phyloP scores from a whole-genome alignment of 2,113 vertebrate genomes.

The Deroptyus accipitrinus region DNA sequence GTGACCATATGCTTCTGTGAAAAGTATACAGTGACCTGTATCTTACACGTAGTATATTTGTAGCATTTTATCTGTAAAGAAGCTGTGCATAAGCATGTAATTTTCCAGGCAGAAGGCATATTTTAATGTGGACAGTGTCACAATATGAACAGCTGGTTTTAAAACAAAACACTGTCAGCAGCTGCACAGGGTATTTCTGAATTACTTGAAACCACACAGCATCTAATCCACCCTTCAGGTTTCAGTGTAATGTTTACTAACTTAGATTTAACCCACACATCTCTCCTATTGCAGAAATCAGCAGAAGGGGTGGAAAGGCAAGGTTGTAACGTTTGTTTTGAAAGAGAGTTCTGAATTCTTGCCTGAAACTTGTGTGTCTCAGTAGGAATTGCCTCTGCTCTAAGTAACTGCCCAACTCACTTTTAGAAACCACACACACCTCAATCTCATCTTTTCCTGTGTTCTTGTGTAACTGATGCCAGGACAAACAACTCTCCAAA shows the following conservation, averaged over 20 bases:
- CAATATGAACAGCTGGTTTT: not conserved
- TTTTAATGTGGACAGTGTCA: not conserved
- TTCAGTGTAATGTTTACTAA: not conserved
- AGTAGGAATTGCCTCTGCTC: not conserved
- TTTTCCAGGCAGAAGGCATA: not conserved
- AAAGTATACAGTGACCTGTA: not conserved
- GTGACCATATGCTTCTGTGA: slow-evolving; percentile 28
- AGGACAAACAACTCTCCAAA: not conserved
- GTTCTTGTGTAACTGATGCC: not conserved
- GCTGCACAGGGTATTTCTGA: not conserved
- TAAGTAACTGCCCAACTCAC: not conserved
- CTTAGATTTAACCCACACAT: rapidly evolving
- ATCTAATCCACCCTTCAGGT: not conserved
- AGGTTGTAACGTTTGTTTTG: not conserved
- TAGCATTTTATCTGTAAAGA: not conserved
- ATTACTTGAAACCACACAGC: not conserved
- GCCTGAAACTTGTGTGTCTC: not conserved
- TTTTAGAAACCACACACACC: not conserved
- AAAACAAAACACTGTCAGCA: not conserved
- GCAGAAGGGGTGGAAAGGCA: not conserved
- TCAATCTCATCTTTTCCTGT: not conserved
- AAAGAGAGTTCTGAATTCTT: not conserved
- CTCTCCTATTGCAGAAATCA: not conserved
- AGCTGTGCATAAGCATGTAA: not conserved
- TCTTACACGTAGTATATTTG: not conserved